Base-by-base conservation (phyloP, 1,140 invertebrate species). In the Hypothenemus hampei region DNA sequence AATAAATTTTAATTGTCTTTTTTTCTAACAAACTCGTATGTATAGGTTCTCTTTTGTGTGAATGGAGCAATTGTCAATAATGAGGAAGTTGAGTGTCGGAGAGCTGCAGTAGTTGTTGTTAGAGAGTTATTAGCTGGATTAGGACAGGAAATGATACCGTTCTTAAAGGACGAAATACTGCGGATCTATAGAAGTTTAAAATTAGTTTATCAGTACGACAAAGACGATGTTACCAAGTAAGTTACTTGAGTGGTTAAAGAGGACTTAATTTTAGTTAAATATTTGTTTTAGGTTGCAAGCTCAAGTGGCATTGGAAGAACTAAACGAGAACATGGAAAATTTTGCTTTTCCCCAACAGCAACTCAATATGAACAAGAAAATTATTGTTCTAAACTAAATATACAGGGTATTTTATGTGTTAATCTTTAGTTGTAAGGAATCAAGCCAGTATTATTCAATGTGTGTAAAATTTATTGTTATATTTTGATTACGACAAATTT, bases 51-150 rank as follows among this genome's bases (percentile, higher is more conserved):
- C 23, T 74, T 78, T 11, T 89, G 86, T 65, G 77, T 88, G 24
- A 74, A 78, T 56, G 76, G 73, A 57, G 78, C 88, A 40, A 72
- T 89, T 60, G 77, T 81, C 64, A 80, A 77, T 5, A 88, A 91
- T 65, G 79, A 81, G 61, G 74, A 76, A 20, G 65, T 79, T 11
- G 84, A 89, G 72, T 86, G 87, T 26, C 74, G 88, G 49, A 75
- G 87, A 63, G 88, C 89, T n/a, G 86, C 85, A 18, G 82, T 89
- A 5, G 72, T 90, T 65, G 82, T 91, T 7, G 75, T 87, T 45
- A 79, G 81, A 22, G 75, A 86, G 55, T 67, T 92, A 26, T 68
- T 92, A 16, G 79, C 81, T 63, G 89, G 89, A 15, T 70, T 91
- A 6, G 85, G 83, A 15, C 80, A 74, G 63, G 82, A 88, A 61